A percentile compares a stretch with the other conserved stretches of the same genome.
phyloP scores from a whole-genome alignment of 2,113 vertebrate species.

The Bungarus multicinctus region DNA sequence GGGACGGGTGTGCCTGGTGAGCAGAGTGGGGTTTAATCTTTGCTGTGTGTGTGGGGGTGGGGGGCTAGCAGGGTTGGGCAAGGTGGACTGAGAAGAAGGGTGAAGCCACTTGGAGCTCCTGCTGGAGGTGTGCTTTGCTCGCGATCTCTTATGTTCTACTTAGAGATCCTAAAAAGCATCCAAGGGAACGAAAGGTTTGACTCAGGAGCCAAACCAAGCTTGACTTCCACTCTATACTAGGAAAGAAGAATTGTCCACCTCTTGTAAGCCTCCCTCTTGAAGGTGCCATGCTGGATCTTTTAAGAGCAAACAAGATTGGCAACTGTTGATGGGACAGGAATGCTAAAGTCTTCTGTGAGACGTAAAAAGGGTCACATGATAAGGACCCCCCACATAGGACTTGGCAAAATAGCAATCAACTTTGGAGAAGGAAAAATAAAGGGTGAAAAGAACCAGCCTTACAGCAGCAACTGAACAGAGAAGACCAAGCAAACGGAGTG shows the following conservation, averaged over 20 bases:
- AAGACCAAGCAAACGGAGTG: neutral
- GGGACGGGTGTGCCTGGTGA: constrained; percentile 82
- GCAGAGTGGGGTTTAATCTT: constrained; percentile 4
- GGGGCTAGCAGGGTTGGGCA: neutral
- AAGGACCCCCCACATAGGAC: neutral
- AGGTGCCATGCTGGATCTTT: neutral
- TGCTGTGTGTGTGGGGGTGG: neutral
- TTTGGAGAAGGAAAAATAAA: too few species aligned
- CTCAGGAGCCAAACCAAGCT: neutral
- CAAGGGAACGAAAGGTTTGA: neutral
- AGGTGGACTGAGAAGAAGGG: neutral
- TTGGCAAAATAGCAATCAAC: neutral
- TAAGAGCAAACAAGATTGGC: neutral
- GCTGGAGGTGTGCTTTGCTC: neutral
- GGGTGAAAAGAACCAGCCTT: neutral
- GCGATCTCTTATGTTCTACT: neutral
- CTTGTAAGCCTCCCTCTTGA: neutral
- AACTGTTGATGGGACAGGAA: neutral
- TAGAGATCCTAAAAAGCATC: neutral
- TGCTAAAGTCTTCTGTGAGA: neutral
- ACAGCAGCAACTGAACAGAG: neutral
- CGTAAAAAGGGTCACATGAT: neutral
- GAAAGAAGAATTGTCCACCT: neutral
- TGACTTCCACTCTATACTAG: neutral
- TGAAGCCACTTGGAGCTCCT: neutral